Base-by-base conservation (phyloP, 2,797 vertebrate genomes). In the Oreortyx pictus region DNA sequence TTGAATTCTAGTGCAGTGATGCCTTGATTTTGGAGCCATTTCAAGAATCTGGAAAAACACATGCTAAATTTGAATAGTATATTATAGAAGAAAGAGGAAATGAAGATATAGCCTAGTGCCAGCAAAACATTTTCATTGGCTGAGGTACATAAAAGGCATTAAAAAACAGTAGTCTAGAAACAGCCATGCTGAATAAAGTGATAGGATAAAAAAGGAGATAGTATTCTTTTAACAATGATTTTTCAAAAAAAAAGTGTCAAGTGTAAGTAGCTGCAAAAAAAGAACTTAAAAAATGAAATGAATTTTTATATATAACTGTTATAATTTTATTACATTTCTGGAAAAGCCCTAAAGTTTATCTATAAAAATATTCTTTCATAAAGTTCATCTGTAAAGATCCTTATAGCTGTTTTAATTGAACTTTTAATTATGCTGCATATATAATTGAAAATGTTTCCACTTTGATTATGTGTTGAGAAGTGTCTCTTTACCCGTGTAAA, bases 341-440 rank as follows among this genome's bases (percentile, higher is more conserved):
- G 4, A 11, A 82, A 31, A 86, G 18, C 74, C 29, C 11, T 67
- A 64, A 94, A 80, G 13, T 78, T 88, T 66, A 54, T 89, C 81
- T 89, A 56, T 52, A 72, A 87, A 94, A 97, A 77, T 5, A 47
- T 3, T 64, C 11, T 68, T 94, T 86, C 50, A 75, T 73, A 54
- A 91, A 86, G 23, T 95, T 96, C 59, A 91, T 89, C 61, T 92
- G 33, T 50, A 88, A 89, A 81, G 23, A 92, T 90, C 17, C 16
- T 92, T 82, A 78, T 18, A 76, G 47, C 49, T 86, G 27, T 74
- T 81, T 95, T 83, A 96, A 94, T 22, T 94, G 75, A 93, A 85
- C 56, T 94, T 97, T 96, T 96, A 95, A 94, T 97, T 94, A 93
- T 24, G 41, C 43, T 50, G 43, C 31, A 54, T 89, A 79, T 62